Evolutionary conservation across 2,797 vertebrate species (phyloP).

Genomic region (Nasua narica): DNA sequence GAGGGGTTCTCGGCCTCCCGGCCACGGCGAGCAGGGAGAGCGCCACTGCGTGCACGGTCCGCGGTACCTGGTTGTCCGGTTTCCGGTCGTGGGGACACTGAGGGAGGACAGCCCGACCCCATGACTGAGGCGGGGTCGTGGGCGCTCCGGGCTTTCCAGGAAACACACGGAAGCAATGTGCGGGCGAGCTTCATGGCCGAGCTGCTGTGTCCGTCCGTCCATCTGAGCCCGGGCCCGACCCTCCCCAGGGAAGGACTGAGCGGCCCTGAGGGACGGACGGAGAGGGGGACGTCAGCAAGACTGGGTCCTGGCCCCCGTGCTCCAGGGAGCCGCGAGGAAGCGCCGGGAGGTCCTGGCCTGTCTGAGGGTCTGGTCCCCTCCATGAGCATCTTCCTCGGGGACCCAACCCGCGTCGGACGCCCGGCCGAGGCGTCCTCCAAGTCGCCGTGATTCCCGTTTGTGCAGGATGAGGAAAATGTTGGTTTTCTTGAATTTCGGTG

Average conservation of each 20-base stretch:
- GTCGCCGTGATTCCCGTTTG: neutral
- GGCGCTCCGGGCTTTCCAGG: too few species aligned
- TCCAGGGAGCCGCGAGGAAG: neutral
- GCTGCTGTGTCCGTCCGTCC: too few species aligned
- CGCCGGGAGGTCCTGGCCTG: neutral
- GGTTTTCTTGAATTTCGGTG: rapidly evolving
- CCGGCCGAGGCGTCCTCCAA: rapidly evolving
- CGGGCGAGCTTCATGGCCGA: neutral
- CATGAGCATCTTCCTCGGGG: too few species aligned
- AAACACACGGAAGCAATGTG: rapidly evolving
- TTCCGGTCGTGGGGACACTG: rapidly evolving
- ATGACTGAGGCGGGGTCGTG: rapidly evolving
- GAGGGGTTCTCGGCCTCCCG: neutral
- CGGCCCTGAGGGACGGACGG: neutral
- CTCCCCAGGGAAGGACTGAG: neutral
- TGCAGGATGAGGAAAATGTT: rapidly evolving
- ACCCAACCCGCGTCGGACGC: rapidly evolving
- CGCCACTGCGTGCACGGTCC: rapidly evolving
- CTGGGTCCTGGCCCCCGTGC: rapidly evolving
- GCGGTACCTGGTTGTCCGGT: rapidly evolving
- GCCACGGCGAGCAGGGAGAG: rapidly evolving
- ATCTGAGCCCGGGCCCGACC: neutral
- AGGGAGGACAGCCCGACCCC: rapidly evolving
- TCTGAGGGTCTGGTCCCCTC: neutral
- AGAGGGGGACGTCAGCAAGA: neutral